These are phyloP conservation scores for Catharus minimus DNA, from an alignment of 2,113 vertebrate species.

Conservation along the genomic window DNA sequence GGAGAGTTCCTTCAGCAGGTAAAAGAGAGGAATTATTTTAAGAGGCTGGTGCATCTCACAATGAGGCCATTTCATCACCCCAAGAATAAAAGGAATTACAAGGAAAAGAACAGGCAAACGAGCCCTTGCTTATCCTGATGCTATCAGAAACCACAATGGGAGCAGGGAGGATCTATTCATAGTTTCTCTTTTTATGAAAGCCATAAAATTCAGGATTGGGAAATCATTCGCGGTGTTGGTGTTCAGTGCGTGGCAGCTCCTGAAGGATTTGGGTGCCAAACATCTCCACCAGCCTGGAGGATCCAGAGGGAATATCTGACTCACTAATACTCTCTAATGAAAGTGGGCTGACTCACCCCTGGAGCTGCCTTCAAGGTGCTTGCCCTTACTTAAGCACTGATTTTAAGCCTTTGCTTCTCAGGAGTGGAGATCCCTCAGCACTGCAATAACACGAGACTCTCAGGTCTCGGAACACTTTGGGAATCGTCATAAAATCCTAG, in stretches of 20 bases:
- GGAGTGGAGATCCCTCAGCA: neutral
- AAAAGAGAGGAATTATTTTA: neutral
- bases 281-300: neutral
- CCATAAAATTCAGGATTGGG: neutral
- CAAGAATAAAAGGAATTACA: neutral
- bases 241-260: neutral
- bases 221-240: rapidly evolving
- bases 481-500: neutral
- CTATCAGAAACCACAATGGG: neutral
- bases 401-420: neutral
- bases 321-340: neutral
- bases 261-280: neutral
- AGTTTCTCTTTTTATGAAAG: neutral
- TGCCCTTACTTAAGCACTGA: neutral
- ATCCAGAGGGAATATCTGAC: slow-evolving; percentile 5
- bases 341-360: neutral
- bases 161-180: neutral
- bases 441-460: neutral
- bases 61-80: neutral
- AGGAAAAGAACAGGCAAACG: neutral
- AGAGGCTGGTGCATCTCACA: neutral
- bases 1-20: neutral
- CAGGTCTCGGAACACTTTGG: neutral
- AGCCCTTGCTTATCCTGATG: neutral
- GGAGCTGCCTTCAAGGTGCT: neutral